Conservation (phyloP, 2,113 vertebrate species). For the Halichoeres trimaculatus region DNA sequence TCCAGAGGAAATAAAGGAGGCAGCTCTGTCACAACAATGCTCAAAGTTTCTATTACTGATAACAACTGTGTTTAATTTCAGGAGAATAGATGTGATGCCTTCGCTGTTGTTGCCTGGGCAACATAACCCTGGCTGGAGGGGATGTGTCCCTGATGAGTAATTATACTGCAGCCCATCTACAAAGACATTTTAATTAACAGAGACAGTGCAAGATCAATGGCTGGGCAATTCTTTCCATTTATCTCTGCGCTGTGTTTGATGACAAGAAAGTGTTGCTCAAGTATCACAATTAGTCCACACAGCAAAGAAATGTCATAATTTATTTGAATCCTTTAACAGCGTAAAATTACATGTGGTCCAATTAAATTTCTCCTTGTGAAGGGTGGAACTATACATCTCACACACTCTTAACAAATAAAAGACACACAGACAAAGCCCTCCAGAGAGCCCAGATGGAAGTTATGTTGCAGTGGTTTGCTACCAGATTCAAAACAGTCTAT, state of each 20-base stretch:
- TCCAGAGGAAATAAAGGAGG: neutral
- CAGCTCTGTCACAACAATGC: slow-evolving; percentile 2
- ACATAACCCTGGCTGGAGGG: slow-evolving; percentile 46
- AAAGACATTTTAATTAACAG: slow-evolving; percentile 72
- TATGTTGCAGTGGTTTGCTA: slow-evolving; percentile 5
- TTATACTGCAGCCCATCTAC: slow-evolving; percentile 63
- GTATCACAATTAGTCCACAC: slow-evolving; percentile 30
- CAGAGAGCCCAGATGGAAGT: slow-evolving; percentile 10
- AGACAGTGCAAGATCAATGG: slow-evolving; percentile 53
- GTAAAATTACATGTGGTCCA: slow-evolving; percentile 20
- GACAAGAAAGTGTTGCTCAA: slow-evolving; percentile 35
- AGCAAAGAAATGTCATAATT: slow-evolving; percentile 33
- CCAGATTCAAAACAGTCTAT: neutral
- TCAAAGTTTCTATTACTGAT: slow-evolving; percentile 32
- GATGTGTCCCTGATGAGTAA: slow-evolving; percentile 66
- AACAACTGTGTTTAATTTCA: slow-evolving; percentile 53
- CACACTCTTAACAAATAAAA: slow-evolving; percentile 26
- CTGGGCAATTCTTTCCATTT: slow-evolving; percentile 52
- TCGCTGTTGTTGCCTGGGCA: slow-evolving; percentile 57
- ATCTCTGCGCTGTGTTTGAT: slow-evolving; percentile 34
- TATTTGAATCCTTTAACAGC: slow-evolving; percentile 13
- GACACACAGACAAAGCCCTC: neutral
- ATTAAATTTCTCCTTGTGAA: slow-evolving; percentile 26
- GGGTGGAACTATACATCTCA: slow-evolving; percentile 12
- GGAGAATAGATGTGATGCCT: slow-evolving; percentile 49